Base-by-base conservation (phyloP, 2,888 invertebrate genomes). In the Tetramorium bicarinatum region DNA sequence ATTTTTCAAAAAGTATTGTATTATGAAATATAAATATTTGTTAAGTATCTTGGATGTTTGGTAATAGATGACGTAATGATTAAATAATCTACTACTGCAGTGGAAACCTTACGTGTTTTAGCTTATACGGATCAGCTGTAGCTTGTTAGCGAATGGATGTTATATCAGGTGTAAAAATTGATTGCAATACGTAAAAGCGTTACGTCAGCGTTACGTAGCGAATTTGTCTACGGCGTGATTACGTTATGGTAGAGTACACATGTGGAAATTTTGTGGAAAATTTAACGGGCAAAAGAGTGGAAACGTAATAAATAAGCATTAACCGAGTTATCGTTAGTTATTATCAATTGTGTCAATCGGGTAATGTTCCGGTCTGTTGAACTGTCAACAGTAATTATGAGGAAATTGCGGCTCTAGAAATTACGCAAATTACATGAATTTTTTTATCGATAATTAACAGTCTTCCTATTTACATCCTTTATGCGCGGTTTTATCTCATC, bases 241-340 rank as follows among this genome's bases (percentile, higher is more conserved):
- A 61, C 21, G 15, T 29, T 11, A n/a, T 11, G n/a, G 9, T 29
- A 47, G 3, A 61, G 0, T 59, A 34, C 29, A 34, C 29, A 34
- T 4, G 29, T 34, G 29, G 47, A 25, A 54, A 44, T 59, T 54
- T 34, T 34, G 29, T 66, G 79, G 34, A 79, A 79, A 79, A 59
- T 59, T 79, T 56, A 1, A n/a, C 13, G 15, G 18, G 8, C 66
- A 13, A 56, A 3, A 34, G 6, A 6, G 1, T 34, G 3, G 29
- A 69, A 18, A 56, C 34, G n/a, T 15, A 13, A 56, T 21, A 77
- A 79, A 79, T 44, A 56, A 47, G 6, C 2, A 69, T 59, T 79
- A 44, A 15, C 11, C 77, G n/a, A 9, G 3, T 41, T n/a, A 38
- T 1, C 11, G 29, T 34, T 34, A 34, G 9, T 7, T 56, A 59